A percentile compares a stretch with the other conserved stretches of the same genome.
Evolutionary conservation across 2,113 vertebrate species (phyloP).

Genomic region (Romanogobio albipinnatus): DNA sequence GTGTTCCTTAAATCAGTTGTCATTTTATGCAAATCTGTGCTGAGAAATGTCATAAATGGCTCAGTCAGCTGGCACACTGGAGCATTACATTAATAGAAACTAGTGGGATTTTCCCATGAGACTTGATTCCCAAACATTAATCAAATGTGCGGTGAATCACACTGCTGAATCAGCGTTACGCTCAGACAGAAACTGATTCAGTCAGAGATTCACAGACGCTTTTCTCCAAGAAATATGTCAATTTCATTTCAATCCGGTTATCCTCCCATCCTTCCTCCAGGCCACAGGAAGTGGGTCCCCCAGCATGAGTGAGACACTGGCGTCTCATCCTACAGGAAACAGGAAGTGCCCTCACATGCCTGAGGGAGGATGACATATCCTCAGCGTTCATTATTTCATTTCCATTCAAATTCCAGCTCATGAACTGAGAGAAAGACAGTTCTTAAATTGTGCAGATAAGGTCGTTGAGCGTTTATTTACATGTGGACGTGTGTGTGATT

Average conservation of each 20-base stretch:
- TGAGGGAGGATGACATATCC: slow-evolving; percentile 18
- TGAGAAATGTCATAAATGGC: not conserved
- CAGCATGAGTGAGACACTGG: slow-evolving; percentile 54
- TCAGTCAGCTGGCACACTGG: not conserved
- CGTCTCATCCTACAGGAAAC: slow-evolving; percentile 67
- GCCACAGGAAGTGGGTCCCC: slow-evolving; percentile 46
- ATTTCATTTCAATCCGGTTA: not conserved
- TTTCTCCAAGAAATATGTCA: not conserved
- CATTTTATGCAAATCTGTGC: slow-evolving; percentile 10
- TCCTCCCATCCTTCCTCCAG: slow-evolving; percentile 7
- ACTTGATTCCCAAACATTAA: not conserved
- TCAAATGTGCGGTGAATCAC: not conserved
- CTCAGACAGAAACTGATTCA: not conserved
- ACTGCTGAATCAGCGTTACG: not conserved
- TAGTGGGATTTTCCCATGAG: slow-evolving; percentile 19
- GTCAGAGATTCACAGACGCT: not conserved
- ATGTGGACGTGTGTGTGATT: not conserved
- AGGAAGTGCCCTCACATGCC: slow-evolving; percentile 66
- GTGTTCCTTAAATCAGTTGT: not conserved
- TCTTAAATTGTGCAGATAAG: not conserved
- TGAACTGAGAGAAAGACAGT: not conserved
- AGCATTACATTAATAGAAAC: not conserved
- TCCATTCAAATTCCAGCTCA: not conserved
- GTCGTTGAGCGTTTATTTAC: not conserved
- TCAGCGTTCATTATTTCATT: slow-evolving; percentile 4